Base-by-base conservation (phyloP, 2,888 invertebrate species). In the Notodonta ziczac region DNA sequence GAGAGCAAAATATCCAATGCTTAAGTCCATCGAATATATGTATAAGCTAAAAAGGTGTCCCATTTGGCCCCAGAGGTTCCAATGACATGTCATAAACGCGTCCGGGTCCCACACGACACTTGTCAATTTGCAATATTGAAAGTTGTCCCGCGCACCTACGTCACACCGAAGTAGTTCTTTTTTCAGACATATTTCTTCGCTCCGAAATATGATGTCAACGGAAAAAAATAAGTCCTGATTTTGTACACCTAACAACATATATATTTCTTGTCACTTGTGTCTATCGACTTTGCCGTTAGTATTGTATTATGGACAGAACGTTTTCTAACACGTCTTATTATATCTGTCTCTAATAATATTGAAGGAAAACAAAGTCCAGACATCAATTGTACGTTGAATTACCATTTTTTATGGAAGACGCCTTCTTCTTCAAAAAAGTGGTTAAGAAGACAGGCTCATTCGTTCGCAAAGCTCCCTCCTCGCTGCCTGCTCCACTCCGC, bases 101-200 rank as follows among this genome's bases (percentile, higher is more conserved):
- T 59, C 53, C 40, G 51, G 40, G 24, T 24, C 60, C 62, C 63
- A 58, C 59, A 57, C 35, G 53, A 60, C 39, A 40, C 59, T 32
- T 69, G 62, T 72, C 72, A 68, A 72, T 74, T 74, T 74, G 58
- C 61, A 44, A 69, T 64, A 72, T 72, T 68, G 68, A 52, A 40
- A 57, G 62, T 52, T 61, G 59, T 57, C 62, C 46, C 65, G 52
- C 67, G 54, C 56, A 55, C 57, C 56, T 44, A 44, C 58, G 58
- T 60, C 65, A 65, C n/a, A 52, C 44, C 53, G 13, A n/a, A 59
- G 35, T 58, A 56, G 1, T 2, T 24, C 24, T 24, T 24, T 24
- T 24, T 24, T 2, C 2, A 1, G 24, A 24, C 24, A 24, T 24
- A 24, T 24, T 61, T 50, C 10, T 1, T 16, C 42, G n/a, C 46